Percentiles rank a stretch among this genome's conserved stretches.
Conservation (phyloP, 37 sponge, comb jelly and placozoan species). For the Petrosia ficiformis region DNA sequence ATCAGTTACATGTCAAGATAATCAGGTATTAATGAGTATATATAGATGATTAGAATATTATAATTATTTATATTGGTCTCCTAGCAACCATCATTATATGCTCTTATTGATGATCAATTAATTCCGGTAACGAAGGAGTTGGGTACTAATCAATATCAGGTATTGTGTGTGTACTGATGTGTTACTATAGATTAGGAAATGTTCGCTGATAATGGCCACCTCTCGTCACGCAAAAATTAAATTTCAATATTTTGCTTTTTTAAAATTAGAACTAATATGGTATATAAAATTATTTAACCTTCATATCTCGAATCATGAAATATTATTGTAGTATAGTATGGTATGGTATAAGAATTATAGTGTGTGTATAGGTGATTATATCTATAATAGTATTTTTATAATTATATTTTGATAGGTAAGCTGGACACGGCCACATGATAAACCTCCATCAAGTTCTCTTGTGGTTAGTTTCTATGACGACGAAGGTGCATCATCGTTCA, state of each 20-base stretch:
- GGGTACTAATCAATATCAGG: slow-evolving; percentile 62
- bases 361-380: neutral
- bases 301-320: too few relatives aligned
- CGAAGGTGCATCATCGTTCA: slow-evolving; percentile 55
- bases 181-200: too few relatives aligned
- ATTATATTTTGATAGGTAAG: slow-evolving; percentile 35
- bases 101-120: slow-evolving; percentile 34
- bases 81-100: slow-evolving; percentile 33
- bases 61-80: neutral
- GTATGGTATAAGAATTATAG: too few relatives aligned
- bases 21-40: too few relatives aligned
- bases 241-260: too few relatives aligned
- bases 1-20: slow-evolving; percentile 35
- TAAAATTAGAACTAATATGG: too few relatives aligned
- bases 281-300: too few relatives aligned
- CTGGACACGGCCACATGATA: slow-evolving; percentile 48
- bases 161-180: slow-evolving; percentile 4
- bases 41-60: neutral
- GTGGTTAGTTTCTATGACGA: slow-evolving; percentile 65
- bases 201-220: too few relatives aligned
- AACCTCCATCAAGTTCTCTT: slow-evolving; percentile 37
- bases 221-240: too few relatives aligned
- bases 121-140: slow-evolving; percentile 40
- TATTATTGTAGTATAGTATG: too few relatives aligned
- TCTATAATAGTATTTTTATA: neutral